Conservation (phyloP, 1,140 invertebrate genomes). For the Berghia stephanieae region DNA sequence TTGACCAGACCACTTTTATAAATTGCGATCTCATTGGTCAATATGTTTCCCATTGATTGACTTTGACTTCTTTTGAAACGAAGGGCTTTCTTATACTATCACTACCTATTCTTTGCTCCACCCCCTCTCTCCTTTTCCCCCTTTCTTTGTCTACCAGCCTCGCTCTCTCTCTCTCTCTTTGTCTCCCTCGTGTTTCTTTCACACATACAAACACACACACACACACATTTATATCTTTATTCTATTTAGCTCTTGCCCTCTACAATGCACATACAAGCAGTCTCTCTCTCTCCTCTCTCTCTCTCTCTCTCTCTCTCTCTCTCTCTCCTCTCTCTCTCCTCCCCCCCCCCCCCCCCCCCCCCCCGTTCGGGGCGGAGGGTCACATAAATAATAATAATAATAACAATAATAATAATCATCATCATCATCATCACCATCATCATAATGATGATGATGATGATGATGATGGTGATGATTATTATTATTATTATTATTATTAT, state of each 20-base stretch:
- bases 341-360: not conserved
- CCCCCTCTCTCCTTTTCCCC: not conserved
- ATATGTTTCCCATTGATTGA: too few species aligned
- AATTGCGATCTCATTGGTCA: too few species aligned
- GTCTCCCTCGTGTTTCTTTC: not conserved
- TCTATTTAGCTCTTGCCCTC: not conserved
- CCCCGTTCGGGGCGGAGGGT: constrained; percentile 5
- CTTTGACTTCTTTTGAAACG: too few species aligned
- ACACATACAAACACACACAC: too few species aligned
- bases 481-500: too few species aligned
- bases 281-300: not conserved
- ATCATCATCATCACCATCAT: constrained; percentile 6
- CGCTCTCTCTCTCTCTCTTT: not conserved
- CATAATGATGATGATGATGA: constrained; percentile 20
- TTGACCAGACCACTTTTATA: too few species aligned
- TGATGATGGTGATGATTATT: too few species aligned
- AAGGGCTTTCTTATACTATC: too few species aligned
- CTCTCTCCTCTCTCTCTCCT: not conserved
- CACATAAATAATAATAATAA: constrained; percentile 15
- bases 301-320: not conserved
- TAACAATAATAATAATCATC: not conserved
- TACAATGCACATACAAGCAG: not conserved
- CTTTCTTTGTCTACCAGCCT: not conserved
- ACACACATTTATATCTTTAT: too few species aligned
- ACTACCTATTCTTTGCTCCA: not conserved